phyloP scores from a whole-genome alignment of 2,888 invertebrate species.

The Piscicola geometra region DNA sequence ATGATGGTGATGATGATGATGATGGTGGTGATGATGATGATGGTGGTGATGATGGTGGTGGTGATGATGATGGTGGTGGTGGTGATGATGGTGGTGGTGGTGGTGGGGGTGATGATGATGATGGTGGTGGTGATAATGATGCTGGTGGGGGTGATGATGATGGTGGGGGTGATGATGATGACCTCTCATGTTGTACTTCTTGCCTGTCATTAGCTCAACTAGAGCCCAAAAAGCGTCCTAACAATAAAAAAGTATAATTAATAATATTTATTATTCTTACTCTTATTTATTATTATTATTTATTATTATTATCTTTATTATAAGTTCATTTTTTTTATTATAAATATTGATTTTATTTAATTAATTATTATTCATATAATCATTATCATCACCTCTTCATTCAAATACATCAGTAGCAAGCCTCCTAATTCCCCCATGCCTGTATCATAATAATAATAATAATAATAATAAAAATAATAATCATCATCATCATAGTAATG shows the following conservation, averaged over 20 bases:
- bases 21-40: background rate
- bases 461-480: no score
- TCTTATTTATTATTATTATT: no score
- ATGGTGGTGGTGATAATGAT: background rate
- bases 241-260: no score
- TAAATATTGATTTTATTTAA: no score
- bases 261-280: no score
- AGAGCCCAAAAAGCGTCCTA: constrained; percentile 95
- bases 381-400: constrained; percentile 1
- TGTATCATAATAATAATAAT: background rate
- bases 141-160: background rate
- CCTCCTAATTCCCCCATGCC: background rate
- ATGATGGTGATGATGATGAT: background rate
- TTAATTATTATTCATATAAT: no score
- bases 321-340: no score
- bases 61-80: background rate
- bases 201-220: constrained; percentile 79
- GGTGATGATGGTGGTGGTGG: background rate
- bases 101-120: background rate
- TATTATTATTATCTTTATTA: no score
- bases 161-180: background rate
- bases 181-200: constrained; percentile 77
- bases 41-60: background rate
- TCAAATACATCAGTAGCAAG: background rate
- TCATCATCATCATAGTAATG: background rate